Conservation (phyloP, 2,888 invertebrate genomes). For the Ditula angustiorana region DNA sequence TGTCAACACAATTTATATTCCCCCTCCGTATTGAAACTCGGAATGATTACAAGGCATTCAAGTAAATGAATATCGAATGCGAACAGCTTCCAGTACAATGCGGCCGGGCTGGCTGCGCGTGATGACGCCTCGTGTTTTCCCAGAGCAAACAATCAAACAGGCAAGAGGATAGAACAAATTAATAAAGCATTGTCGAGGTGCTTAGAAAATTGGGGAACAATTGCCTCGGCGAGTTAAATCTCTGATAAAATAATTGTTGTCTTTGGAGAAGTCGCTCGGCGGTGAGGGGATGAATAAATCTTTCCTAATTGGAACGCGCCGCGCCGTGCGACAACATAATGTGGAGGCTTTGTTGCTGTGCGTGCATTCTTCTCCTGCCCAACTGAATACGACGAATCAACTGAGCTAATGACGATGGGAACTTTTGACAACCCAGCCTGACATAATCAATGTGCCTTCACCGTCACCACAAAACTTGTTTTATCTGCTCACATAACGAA, state of each 20-base stretch:
- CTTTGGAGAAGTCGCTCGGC: slow-evolving; percentile 71
- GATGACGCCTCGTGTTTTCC: slow-evolving; percentile 71
- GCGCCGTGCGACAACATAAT: slow-evolving; percentile 77
- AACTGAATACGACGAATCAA: slow-evolving; percentile 70
- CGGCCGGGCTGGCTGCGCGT: slow-evolving; percentile 60
- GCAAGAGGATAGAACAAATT: slow-evolving; percentile 78
- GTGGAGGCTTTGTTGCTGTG: slow-evolving; percentile 72
- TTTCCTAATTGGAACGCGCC: slow-evolving; percentile 78
- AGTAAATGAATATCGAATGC: slow-evolving; percentile 76
- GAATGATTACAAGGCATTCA: slow-evolving; percentile 69
- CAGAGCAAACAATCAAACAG: slow-evolving; percentile 74
- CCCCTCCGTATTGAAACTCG: slow-evolving; percentile 61
- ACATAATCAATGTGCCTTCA: slow-evolving; percentile 55
- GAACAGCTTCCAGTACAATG: slow-evolving; percentile 66
- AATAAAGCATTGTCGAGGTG: slow-evolving; percentile 76
- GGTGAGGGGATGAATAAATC: slow-evolving; percentile 78
- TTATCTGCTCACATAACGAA: background rate
- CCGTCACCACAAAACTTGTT: slow-evolving; percentile 45
- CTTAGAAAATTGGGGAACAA: slow-evolving; percentile 82
- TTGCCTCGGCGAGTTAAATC: slow-evolving; percentile 77
- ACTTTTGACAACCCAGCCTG: slow-evolving; percentile 62
- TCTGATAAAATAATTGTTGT: slow-evolving; percentile 70
- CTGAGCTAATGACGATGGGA: slow-evolving; percentile 68
- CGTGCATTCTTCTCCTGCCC: slow-evolving; percentile 66
- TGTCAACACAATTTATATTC: slow-evolving; percentile 63